phyloP scores from a whole-genome alignment of 1,140 invertebrate genomes.

The Akabosia matsudoensis region DNA sequence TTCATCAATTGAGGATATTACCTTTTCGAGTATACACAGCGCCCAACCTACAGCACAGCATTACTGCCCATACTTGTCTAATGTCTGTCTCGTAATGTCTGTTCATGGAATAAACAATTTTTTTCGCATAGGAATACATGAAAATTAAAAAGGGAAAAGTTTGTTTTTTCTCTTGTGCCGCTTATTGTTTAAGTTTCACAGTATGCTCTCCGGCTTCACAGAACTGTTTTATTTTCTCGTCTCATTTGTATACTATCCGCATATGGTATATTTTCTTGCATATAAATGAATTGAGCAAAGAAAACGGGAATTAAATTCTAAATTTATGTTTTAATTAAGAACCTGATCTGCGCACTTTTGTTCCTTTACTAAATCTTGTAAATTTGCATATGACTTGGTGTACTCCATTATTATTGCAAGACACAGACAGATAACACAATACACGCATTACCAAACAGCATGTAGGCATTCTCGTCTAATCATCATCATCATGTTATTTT shows the following conservation, averaged over 20 bases:
- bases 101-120: not conserved
- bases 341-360: constrained; percentile 14
- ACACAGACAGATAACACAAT: not conserved
- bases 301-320: constrained; percentile 14
- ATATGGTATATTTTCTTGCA: not conserved
- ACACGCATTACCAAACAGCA: not conserved
- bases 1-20: constrained; percentile 21
- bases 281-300: not conserved
- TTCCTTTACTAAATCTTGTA: constrained; percentile 3
- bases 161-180: not conserved
- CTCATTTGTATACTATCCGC: not conserved
- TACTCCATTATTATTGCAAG: not conserved
- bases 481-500: not conserved
- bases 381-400: not conserved
- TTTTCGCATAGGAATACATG: not conserved
- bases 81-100: not conserved
- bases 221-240: not conserved
- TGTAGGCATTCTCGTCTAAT: not conserved
- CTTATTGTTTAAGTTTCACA: not conserved
- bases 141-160: not conserved
- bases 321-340: constrained; percentile 25
- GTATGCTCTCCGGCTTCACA: not conserved
- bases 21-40: not conserved
- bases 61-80: not conserved
- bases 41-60: not conserved